Conservation (phyloP, 2,797 vertebrate species). For the Thripadectes ignobilis region DNA sequence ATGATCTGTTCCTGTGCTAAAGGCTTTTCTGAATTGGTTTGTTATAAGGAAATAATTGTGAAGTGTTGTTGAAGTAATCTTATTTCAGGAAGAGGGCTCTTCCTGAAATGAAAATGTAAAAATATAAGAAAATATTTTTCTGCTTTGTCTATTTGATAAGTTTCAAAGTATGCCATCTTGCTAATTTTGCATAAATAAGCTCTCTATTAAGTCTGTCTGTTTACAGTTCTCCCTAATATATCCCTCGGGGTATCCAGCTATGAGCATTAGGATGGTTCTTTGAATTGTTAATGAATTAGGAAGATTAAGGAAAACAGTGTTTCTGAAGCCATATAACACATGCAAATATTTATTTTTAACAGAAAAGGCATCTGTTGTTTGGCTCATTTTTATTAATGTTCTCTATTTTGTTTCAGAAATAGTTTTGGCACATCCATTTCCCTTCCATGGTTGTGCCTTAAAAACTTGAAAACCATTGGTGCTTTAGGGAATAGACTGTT, state of each 20-base stretch:
- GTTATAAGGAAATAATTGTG: background rate
- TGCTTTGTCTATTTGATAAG: background rate
- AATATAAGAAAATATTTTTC: background rate
- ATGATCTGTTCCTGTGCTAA: background rate
- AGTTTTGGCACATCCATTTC: background rate
- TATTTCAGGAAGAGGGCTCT: background rate
- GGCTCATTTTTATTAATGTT: background rate
- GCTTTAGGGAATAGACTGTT: background rate
- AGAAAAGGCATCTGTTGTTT: background rate
- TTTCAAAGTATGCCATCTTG: background rate
- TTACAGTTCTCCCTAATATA: background rate
- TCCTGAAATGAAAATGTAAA: background rate
- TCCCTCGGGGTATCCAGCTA: background rate
- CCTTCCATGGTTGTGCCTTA: background rate
- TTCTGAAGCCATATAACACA: background rate
- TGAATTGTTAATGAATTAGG: background rate
- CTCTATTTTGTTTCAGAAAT: background rate
- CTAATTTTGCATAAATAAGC: background rate
- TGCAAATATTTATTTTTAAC: background rate
- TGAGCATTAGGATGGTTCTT: background rate
- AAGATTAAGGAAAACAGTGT: background rate
- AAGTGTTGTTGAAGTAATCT: background rate
- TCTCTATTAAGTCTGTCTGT: background rate
- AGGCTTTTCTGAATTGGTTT: background rate
- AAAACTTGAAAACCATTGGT: background rate